Conservation (phyloP, 2,797 vertebrate genomes). For the Coccyzus lansbergi region DNA sequence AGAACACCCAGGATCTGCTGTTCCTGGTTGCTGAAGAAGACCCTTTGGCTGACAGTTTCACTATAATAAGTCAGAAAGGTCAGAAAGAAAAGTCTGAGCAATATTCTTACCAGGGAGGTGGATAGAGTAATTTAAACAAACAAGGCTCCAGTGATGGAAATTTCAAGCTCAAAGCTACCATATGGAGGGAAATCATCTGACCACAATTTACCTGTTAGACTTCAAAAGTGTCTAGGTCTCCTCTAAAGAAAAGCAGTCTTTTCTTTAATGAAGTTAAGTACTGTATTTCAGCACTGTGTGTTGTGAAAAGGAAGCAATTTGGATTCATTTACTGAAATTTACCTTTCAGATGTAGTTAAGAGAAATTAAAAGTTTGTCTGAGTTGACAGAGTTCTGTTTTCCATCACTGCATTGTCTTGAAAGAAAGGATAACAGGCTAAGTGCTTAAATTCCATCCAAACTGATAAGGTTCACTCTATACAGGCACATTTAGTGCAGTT, state of each 20-base stretch:
- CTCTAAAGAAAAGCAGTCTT: constrained; percentile 76
- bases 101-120: background rate
- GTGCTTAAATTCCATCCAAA: constrained; percentile 46
- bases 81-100: no score
- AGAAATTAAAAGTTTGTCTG: constrained; percentile 58
- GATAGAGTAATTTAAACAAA: constrained; percentile 59
- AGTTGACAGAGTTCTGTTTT: constrained; percentile 69
- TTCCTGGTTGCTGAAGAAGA: background rate
- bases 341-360: constrained; percentile 76
- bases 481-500: constrained; percentile 34
- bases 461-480: constrained; percentile 47
- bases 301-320: constrained; percentile 75
- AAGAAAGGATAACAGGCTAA: constrained; percentile 41
- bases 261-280: constrained; percentile 73
- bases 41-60: background rate
- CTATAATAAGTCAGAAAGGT: background rate
- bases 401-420: constrained; percentile 58
- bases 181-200: constrained; percentile 64
- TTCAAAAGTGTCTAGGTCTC: constrained; percentile 62
- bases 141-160: constrained; percentile 63
- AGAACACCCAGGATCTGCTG: background rate
- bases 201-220: constrained; percentile 66
- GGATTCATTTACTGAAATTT: constrained; percentile 73
- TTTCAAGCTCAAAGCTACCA: constrained; percentile 64
- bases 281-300: constrained; percentile 70